Evolutionary conservation across 2,113 vertebrate species (phyloP), one percentile per base, ranked within the genome.

Genomic region (Lates calcarifer): DNA sequence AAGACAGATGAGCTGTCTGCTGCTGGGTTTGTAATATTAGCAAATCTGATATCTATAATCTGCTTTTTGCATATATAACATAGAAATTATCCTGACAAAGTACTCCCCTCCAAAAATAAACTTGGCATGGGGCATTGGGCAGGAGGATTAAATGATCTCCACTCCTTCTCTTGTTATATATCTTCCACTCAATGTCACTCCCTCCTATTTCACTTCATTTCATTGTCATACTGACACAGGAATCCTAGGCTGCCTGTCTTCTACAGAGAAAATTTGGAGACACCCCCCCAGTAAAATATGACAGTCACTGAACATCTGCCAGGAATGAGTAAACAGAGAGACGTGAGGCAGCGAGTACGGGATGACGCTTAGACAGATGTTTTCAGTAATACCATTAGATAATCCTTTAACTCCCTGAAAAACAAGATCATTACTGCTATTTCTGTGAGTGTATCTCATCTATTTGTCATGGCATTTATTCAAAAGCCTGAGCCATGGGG

Each of bases 311-410:
- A 90, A 84, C 74, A 87, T 89, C 71, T 84, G 86, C 75, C 79
- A 89, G 79, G 29, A 81, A 64, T 39, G 69, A 65, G 67, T 77
- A 75, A 81, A 85, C 53, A 47, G 37, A 75, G 41, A 72, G 45
- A 65, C 7, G 37, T 28, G 45, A 76, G 61, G 58, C 76, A 35
- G 79, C 2, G 7, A 75, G 63, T 28, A 62, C 2, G n/a, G 74
- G 69, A 80, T 90, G 87, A 86, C 66, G 89, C 79, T 87, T 63
- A 85, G 89, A 92, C 93, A 92, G 92, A 94, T 95, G 90, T 92
- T 94, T 94, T 88, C 76, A 74, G 83, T 93, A 93, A 93, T 90
- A 70, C 91, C 82, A 82, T 87, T 90, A 88, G 87, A 93, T 94
- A 94, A 93, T 93, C 91, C 87, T 83, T 89, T 90, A 92, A 94